Evolutionary conservation across 2,888 invertebrate genomes (phyloP).

Genomic region (Alloplasta piceator): DNA sequence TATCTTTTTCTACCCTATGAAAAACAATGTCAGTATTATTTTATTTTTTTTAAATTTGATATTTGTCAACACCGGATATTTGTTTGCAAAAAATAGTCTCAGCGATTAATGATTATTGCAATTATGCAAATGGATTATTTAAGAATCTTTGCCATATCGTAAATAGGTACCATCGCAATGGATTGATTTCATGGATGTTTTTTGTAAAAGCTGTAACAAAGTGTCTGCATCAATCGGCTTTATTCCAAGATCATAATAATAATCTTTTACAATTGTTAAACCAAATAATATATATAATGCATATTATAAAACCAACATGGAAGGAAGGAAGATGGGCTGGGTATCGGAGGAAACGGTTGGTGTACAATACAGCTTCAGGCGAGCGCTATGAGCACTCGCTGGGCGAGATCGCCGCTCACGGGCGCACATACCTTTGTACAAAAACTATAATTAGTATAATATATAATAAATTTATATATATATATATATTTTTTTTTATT

Average conservation of each 20-base stretch:
- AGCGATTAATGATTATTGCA: too few species aligned
- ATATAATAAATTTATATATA: too few species aligned
- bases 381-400: slow-evolving; percentile 73
- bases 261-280: slow-evolving; percentile 75
- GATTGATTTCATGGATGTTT: too few species aligned
- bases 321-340: slow-evolving; percentile 69
- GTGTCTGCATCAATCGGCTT: slow-evolving; percentile 73
- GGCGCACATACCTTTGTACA: slow-evolving; percentile 79
- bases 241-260: slow-evolving; percentile 77
- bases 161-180: too few species aligned
- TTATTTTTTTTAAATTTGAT: too few species aligned
- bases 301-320: slow-evolving; percentile 74
- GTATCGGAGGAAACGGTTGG: slow-evolving; percentile 62
- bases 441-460: slow-evolving; percentile 80
- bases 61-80: too few species aligned
- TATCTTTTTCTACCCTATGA: too few species aligned
- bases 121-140: too few species aligned
- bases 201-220: too few species aligned
- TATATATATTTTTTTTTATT: slow-evolving; percentile 74
- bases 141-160: too few species aligned
- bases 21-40: too few species aligned
- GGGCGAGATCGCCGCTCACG: slow-evolving; percentile 71
- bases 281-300: slow-evolving; percentile 76
- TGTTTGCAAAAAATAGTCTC: too few species aligned
- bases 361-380: slow-evolving; percentile 74